Conservation (phyloP, 2,113 vertebrate genomes). For the Noctilio leporinus region DNA sequence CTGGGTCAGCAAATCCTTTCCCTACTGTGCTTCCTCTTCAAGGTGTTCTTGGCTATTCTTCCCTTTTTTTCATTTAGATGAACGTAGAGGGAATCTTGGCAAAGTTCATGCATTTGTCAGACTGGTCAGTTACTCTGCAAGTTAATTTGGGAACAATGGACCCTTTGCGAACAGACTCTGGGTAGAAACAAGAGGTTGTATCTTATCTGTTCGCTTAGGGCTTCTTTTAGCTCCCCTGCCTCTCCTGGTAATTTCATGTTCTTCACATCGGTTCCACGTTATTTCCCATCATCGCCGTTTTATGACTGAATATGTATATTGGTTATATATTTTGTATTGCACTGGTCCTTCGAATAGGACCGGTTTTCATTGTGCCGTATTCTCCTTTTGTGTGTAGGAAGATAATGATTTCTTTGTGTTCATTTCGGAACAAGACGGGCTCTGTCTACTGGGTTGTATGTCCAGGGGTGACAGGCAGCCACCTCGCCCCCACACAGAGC, state of each 20-base stretch:
- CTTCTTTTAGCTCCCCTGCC: too few relatives aligned
- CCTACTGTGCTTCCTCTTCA: background rate
- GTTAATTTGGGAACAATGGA: background rate
- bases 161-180: background rate
- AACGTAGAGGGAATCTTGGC: background rate
- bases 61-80: background rate
- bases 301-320: background rate
- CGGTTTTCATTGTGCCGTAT: background rate
- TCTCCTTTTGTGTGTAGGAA: background rate
- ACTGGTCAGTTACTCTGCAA: background rate
- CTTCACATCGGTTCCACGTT: background rate
- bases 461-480: background rate
- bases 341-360: background rate
- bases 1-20: background rate
- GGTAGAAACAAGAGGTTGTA: background rate
- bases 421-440: background rate
- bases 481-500: too few relatives aligned
- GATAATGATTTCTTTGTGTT: background rate
- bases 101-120: background rate
- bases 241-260: too few relatives aligned
- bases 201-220: rapidly evolving
- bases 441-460: background rate
- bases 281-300: background rate
- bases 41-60: background rate
- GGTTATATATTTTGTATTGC: background rate